Evolutionary conservation across 2,113 vertebrate genomes (phyloP).

Genomic region (Macrotus californicus): DNA sequence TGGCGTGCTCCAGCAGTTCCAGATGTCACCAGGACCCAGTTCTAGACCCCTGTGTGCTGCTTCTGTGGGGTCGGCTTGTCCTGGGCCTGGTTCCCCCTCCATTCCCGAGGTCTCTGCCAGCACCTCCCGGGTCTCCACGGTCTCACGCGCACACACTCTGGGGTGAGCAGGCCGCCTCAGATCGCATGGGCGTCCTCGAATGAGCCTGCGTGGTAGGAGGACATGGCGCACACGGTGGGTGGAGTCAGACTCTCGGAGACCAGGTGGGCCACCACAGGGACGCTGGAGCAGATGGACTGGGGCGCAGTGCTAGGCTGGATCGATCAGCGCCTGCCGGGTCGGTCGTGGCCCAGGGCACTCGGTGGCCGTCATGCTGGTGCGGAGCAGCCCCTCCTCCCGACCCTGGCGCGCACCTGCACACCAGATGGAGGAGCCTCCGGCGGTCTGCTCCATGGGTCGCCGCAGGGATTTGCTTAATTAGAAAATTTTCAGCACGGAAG

Average conservation of each 20-base stretch:
- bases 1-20: fast-evolving
- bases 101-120: fast-evolving
- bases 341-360: background rate
- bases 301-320: fast-evolving
- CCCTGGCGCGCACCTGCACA: background rate
- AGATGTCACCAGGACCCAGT: fast-evolving
- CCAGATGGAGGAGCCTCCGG: conserved; percentile 20
- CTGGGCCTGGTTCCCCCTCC: background rate
- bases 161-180: background rate
- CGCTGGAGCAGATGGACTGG: background rate
- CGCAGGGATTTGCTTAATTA: background rate
- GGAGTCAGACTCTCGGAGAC: background rate
- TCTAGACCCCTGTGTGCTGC: background rate
- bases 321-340: fast-evolving
- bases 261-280: fast-evolving
- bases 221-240: background rate
- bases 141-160: background rate
- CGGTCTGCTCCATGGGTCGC: background rate
- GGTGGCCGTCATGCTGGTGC: fast-evolving
- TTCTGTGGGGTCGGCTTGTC: background rate
- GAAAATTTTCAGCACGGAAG: background rate
- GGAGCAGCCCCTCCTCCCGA: background rate
- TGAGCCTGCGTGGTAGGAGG: background rate
- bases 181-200: background rate
- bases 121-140: fast-evolving